Evolutionary conservation across 2,113 vertebrate species (phyloP).

Genomic region (Lepus americanus): DNA sequence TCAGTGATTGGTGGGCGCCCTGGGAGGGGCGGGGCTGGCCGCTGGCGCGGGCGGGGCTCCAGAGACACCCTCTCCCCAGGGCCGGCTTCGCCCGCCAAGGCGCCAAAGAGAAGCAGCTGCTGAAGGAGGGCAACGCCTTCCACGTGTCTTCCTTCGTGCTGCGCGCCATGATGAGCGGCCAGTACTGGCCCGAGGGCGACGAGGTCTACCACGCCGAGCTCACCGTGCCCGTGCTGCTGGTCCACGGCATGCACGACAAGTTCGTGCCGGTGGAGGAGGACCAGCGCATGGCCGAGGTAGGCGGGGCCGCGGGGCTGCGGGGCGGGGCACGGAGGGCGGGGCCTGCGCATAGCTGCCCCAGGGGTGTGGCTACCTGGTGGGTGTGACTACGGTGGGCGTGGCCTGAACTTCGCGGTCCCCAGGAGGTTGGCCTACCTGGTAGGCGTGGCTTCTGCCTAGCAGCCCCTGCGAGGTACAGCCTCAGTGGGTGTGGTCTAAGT

Average conservation of each 20-base stretch:
- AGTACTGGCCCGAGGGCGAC: conserved; percentile 98
- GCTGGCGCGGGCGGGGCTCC: background rate
- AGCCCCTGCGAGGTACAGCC: too few species aligned
- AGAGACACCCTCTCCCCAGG: conserved; percentile 80
- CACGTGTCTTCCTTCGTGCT: conserved; percentile 97
- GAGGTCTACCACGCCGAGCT: conserved; percentile 98
- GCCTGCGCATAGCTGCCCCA: too few species aligned
- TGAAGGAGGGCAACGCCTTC: conserved; percentile 97
- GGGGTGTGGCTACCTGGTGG: too few species aligned
- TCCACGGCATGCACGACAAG: conserved; percentile 97
- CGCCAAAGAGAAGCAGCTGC: conserved; percentile 97
- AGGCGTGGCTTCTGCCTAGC: background rate
- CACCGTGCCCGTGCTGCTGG: conserved; percentile 95
- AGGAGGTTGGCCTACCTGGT: too few species aligned
- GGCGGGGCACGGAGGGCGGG: too few species aligned
- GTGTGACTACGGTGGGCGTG: too few species aligned
- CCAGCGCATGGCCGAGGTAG: conserved; percentile 98
- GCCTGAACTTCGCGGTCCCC: too few species aligned
- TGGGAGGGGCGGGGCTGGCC: background rate
- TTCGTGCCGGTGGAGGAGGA: conserved; percentile 98
- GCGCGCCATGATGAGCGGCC: conserved; percentile 98
- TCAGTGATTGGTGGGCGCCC: background rate
- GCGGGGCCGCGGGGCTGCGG: background rate
- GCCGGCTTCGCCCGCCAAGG: conserved; percentile 98
- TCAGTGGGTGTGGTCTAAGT: background rate